These are phyloP conservation scores for Synanthedon myopaeformis DNA, from an alignment of 2,888 invertebrate genomes.

Conservation along the genomic window DNA sequence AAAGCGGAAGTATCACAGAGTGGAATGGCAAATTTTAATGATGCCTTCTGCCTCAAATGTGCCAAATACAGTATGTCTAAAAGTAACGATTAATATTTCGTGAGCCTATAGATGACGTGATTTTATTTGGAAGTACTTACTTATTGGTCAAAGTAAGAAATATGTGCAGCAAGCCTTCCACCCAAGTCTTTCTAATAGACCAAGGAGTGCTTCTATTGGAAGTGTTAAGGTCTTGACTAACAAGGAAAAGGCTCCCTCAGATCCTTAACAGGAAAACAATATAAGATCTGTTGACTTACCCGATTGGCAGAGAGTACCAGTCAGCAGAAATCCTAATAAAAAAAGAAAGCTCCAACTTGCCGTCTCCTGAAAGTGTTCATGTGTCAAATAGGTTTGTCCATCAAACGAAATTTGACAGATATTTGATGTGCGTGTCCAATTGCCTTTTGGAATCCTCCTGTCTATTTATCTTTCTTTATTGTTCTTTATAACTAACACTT, in stretches of 20 bases:
- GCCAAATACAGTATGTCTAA: background rate
- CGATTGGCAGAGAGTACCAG: background rate
- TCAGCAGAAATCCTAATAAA: background rate
- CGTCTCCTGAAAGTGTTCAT: background rate
- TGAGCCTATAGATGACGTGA: no score
- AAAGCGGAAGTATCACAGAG: constrained; percentile 80
- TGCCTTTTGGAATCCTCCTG: no score
- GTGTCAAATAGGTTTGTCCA: background rate
- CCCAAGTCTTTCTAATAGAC: background rate
- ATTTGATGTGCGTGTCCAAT: no score
- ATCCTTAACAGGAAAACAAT: no score
- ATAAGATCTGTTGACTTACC: background rate
- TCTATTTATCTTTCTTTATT: no score
- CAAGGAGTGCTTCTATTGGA: background rate
- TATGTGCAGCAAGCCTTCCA: background rate
- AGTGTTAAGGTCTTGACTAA: background rate
- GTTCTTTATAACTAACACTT: no score
- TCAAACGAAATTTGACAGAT: no score
- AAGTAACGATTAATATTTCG: no score
- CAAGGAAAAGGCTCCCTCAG: background rate
- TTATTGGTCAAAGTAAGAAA: background rate
- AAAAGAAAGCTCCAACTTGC: background rate
- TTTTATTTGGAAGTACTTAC: no score
- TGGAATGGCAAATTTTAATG: constrained; percentile 77
- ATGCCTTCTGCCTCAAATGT: constrained; percentile 11